Conservation (phyloP, 23 tunicate genomes). For the Oikopleura vanhoeffeni region DNA sequence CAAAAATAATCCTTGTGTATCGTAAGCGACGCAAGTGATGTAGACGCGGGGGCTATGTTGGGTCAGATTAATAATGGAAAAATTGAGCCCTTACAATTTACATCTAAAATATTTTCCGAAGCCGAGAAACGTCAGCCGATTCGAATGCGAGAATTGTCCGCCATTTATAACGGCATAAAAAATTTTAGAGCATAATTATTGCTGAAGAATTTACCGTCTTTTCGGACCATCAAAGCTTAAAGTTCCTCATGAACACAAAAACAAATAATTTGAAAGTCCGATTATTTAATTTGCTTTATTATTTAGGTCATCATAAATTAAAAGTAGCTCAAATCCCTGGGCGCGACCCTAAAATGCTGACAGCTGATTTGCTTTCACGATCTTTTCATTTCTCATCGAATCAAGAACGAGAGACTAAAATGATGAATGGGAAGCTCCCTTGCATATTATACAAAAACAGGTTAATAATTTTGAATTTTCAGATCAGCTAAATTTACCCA, state of each 20-base stretch:
- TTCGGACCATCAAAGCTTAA: not conserved
- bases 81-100: not conserved
- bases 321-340: not conserved
- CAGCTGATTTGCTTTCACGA: not conserved
- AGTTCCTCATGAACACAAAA: not conserved
- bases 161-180: not conserved
- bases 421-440: too few relatives aligned
- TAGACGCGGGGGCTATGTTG: not conserved
- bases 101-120: not conserved
- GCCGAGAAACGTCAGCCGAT: not conserved
- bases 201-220: not conserved
- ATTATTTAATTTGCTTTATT: not conserved
- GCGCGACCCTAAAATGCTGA: not conserved
- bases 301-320: not conserved
- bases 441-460: too few relatives aligned
- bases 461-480: too few relatives aligned
- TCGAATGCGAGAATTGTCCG: not conserved
- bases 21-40: not conserved
- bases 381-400: too few relatives aligned
- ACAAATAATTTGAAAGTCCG: not conserved
- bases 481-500: too few relatives aligned
- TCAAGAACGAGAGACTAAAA: too few relatives aligned
- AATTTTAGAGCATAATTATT: not conserved
- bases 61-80: not conserved
- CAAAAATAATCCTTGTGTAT: not conserved